Evolutionary conservation across 2,888 invertebrate species (phyloP).

Genomic region (Endotricha flammealis): DNA sequence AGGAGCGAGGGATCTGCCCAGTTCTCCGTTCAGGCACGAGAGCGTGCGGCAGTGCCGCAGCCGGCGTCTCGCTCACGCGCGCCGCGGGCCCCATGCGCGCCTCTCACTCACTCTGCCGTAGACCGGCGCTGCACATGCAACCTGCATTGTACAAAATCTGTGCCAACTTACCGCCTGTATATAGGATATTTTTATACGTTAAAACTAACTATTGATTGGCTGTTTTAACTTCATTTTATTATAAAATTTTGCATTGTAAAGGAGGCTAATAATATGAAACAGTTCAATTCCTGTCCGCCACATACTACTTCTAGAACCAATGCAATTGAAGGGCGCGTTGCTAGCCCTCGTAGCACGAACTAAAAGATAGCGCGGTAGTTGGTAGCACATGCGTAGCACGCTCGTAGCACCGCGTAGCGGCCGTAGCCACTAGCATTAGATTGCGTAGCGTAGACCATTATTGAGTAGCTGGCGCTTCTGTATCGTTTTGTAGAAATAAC

Average conservation of each 20-base stretch:
- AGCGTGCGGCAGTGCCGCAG: slow-evolving; percentile 45
- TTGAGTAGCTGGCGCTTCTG: slow-evolving; percentile 14
- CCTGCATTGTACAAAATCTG: slow-evolving; percentile 49
- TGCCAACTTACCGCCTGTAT: slow-evolving; percentile 32
- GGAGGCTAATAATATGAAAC: no score
- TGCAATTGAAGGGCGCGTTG: no score
- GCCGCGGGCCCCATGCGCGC: slow-evolving; percentile 27
- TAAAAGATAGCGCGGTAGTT: slow-evolving; percentile 1
- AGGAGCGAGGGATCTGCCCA: slow-evolving; percentile 16
- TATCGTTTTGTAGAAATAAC: no score
- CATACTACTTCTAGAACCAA: not conserved
- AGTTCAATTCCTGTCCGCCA: no score
- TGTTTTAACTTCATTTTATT: slow-evolving; percentile 5
- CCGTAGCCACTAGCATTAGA: slow-evolving; percentile 26
- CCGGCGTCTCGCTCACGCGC: slow-evolving; percentile 50
- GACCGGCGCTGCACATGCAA: slow-evolving; percentile 56
- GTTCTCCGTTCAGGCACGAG: slow-evolving; percentile 15
- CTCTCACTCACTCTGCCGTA: slow-evolving; percentile 48
- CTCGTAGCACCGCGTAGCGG: slow-evolving; percentile 29
- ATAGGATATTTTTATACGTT: slow-evolving; percentile 21
- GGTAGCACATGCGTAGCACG: slow-evolving; percentile 38
- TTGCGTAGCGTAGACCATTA: slow-evolving; percentile 32
- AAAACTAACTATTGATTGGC: slow-evolving; percentile 19
- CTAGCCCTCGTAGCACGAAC: slow-evolving; percentile 1
- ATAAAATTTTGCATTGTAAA: no score